Evolutionary conservation across 2,797 vertebrate genomes (phyloP).

Genomic region (Galagoides demidoff): DNA sequence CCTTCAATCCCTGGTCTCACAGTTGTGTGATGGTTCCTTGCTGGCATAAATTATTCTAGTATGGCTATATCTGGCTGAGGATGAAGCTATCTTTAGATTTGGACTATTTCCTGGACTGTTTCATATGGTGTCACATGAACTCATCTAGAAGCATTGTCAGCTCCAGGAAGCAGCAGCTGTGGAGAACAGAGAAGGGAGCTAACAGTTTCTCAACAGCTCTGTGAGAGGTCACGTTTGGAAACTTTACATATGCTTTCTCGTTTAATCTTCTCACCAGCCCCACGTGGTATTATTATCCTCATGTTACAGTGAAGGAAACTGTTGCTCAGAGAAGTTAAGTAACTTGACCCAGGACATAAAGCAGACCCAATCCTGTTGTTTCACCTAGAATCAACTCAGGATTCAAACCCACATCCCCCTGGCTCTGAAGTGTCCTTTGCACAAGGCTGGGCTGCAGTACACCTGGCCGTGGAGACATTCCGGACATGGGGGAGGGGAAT

Average conservation of each 20-base stretch:
- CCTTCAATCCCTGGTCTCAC: background rate
- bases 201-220: background rate
- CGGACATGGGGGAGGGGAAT: background rate
- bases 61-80: background rate
- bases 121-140: background rate
- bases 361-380: background rate
- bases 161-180: background rate
- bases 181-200: background rate
- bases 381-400: background rate
- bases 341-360: background rate
- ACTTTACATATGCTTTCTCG: background rate
- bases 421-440: background rate
- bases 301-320: background rate
- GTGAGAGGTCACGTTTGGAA: background rate
- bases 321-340: background rate
- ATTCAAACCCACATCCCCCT: background rate
- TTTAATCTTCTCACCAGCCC: background rate
- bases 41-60: background rate
- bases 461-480: accelerated
- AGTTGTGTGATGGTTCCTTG: background rate
- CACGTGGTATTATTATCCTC: background rate
- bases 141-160: background rate
- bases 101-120: background rate
- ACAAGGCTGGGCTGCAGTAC: background rate
- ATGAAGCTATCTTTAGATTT: background rate